Evolutionary conservation across 2,113 vertebrate species (phyloP), one percentile per base, ranked within the genome.

Genomic region (Pterocles orientalis): DNA sequence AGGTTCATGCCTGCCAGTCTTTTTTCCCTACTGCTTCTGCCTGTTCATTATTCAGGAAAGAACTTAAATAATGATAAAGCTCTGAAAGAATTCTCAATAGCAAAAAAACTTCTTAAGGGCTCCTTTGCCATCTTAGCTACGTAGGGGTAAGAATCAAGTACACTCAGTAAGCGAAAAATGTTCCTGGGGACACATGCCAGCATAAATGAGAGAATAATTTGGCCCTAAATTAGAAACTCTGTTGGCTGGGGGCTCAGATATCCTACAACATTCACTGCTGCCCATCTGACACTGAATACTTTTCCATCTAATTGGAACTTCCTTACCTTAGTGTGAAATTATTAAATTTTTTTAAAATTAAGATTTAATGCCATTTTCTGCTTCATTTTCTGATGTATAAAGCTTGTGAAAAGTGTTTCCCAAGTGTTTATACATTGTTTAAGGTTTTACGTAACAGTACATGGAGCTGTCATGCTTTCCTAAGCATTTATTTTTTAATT

Each of bases 221-320:
- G 57, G 60, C 73, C 86, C 70, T 84, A 86, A 95, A 93, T 96
- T 86, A 94, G 92, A 91, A 93, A 62, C 36, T 75, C 51, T 84
- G 94, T 58, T 90, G 91, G 34, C 72, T 88, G 48, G 25, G 36
- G 45, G 33, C 36, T 95, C 45, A 69, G 57, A 60, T 76, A 69
- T 53, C 72, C 70, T 58, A 41, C 36, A 84, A 53, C 61, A 91
- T 36, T 48, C 90, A 73, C 13, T 13, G 14, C 45, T 82, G 57
- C 19, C 20, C 45, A 57, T 89, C 65, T 71, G 66, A 76, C 79
- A 41, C 14, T 3, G 1, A 1, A 14, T 11, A 82, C 45, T 68
- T 93, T 91, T 75, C 34, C 20, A n/a, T 29, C 18, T 85, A 82
- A 61, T 5, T 45, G 65, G 57, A 90, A 84, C 94, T 61, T 77